Evolutionary conservation across 2,113 vertebrate genomes (phyloP).

Genomic region (Zeus faber): DNA sequence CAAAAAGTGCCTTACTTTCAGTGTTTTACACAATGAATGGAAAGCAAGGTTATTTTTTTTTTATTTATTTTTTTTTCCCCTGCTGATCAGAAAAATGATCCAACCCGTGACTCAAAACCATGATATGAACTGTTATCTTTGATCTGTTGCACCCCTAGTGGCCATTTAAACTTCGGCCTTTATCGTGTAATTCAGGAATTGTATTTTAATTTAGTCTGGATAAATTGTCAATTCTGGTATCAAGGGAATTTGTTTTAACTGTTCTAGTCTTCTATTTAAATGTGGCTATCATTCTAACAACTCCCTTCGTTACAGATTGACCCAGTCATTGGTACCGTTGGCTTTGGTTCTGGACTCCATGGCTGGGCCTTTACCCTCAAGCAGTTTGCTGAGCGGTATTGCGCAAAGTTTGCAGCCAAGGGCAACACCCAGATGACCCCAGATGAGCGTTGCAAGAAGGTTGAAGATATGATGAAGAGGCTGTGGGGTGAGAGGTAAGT

Average conservation of each 20-base stretch:
- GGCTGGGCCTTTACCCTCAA: conserved; percentile 98
- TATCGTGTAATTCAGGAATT: background rate
- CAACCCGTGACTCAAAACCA: too few relatives aligned
- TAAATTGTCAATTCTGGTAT: background rate
- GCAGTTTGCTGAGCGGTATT: conserved; percentile 97
- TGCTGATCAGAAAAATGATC: too few relatives aligned
- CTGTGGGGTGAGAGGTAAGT: conserved; percentile 92
- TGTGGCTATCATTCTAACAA: background rate
- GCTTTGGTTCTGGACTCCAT: conserved; percentile 95
- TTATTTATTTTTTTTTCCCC: too few relatives aligned
- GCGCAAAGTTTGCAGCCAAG: conserved; percentile 92
- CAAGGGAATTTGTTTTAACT: too few relatives aligned
- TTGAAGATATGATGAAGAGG: conserved; percentile 99
- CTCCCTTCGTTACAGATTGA: conserved; percentile 77
- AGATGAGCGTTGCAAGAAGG: conserved; percentile 87
- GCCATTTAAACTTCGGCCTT: too few relatives aligned
- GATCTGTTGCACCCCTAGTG: too few relatives aligned
- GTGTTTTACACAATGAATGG: too few relatives aligned
- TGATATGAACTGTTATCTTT: too few relatives aligned
- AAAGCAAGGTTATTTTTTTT: too few relatives aligned
- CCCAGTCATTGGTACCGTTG: conserved; percentile 86
- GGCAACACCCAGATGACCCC: conserved; percentile 80
- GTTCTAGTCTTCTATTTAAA: too few relatives aligned
- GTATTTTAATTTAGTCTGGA: background rate
- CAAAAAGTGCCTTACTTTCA: too few relatives aligned